Evolutionary conservation across 2,888 invertebrate species (phyloP).

Genomic region (Lepidochitona cinerea): DNA sequence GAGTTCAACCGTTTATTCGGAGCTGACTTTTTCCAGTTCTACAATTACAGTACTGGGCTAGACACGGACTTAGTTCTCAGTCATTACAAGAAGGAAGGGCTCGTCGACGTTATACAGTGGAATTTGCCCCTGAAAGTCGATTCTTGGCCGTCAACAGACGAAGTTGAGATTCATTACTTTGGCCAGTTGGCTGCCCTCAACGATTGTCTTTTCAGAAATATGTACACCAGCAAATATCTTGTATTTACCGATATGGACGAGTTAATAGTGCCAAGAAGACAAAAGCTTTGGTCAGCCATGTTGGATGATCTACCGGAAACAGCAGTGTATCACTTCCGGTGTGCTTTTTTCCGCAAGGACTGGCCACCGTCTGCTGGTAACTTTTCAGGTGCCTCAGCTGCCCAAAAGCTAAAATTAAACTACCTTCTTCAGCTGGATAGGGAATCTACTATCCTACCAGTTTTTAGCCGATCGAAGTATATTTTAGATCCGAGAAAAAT

Average conservation of each 20-base stretch:
- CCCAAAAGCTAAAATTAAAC: slow-evolving; percentile 38
- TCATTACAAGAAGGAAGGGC: slow-evolving; percentile 43
- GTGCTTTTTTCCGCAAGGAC: slow-evolving; percentile 53
- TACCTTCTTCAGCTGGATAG: slow-evolving; percentile 42
- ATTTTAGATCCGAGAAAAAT: slow-evolving; percentile 43
- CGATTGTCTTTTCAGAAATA: slow-evolving; percentile 64
- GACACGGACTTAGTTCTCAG: slow-evolving; percentile 49
- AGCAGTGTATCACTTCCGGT: slow-evolving; percentile 34
- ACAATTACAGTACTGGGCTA: slow-evolving; percentile 50
- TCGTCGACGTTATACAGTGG: slow-evolving; percentile 59
- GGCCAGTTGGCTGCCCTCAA: slow-evolving; percentile 65
- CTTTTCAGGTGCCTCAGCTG: slow-evolving; percentile 28
- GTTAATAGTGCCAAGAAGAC: slow-evolving; percentile 58
- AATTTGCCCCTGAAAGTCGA: slow-evolving; percentile 50
- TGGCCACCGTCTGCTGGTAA: slow-evolving; percentile 34
- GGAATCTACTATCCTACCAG: slow-evolving; percentile 35
- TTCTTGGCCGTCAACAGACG: slow-evolving; percentile 26
- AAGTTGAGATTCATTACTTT: slow-evolving; percentile 62
- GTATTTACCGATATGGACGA: slow-evolving; percentile 67
- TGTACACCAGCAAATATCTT: slow-evolving; percentile 46
- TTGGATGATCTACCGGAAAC: slow-evolving; percentile 14
- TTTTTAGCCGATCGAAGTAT: slow-evolving; percentile 45
- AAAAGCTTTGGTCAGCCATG: slow-evolving; percentile 45
- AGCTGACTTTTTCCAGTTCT: slow-evolving; percentile 60
- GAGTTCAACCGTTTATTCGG: slow-evolving; percentile 65